These are phyloP conservation scores for Thereuonema tuberculata DNA, from an alignment of 1,140 invertebrate genomes.

Conservation along the genomic window DNA sequence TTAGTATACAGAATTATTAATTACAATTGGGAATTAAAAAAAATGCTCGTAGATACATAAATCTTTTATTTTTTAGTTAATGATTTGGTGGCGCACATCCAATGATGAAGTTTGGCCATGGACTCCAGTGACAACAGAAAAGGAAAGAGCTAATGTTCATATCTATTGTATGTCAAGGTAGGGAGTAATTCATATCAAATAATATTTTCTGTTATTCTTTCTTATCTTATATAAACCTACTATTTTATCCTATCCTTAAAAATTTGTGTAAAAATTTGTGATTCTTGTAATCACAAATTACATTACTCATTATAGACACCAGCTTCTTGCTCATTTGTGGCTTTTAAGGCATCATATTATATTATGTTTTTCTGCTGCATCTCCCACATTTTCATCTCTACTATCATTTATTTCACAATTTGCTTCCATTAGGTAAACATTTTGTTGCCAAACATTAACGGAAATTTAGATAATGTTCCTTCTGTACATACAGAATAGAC, in stretches of 20 bases:
- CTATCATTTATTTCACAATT: no score
- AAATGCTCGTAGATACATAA: background rate
- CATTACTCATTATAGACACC: no score
- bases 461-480: no score
- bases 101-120: conserved; percentile 69
- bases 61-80: conserved; percentile 30
- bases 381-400: no score
- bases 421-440: no score
- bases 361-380: no score
- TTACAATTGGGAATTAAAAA: background rate
- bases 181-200: conserved; percentile 15
- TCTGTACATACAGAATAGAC: no score
- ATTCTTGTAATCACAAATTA: no score
- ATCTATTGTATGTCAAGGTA: conserved; percentile 44
- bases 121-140: conserved; percentile 60
- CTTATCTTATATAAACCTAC: conserved; percentile 26
- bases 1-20: no score
- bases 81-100: conserved; percentile 60
- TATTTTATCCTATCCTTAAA: conserved; percentile 26
- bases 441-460: no score
- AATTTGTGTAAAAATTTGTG: conserved; percentile 26
- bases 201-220: conserved; percentile 13
- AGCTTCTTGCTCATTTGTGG: no score
- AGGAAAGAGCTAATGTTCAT: conserved; percentile 64
- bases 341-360: no score